Percentiles rank a stretch among this genome's conserved stretches.
phyloP scores from a whole-genome alignment of 2,797 vertebrate genomes.

The Simalia tracyae region DNA sequence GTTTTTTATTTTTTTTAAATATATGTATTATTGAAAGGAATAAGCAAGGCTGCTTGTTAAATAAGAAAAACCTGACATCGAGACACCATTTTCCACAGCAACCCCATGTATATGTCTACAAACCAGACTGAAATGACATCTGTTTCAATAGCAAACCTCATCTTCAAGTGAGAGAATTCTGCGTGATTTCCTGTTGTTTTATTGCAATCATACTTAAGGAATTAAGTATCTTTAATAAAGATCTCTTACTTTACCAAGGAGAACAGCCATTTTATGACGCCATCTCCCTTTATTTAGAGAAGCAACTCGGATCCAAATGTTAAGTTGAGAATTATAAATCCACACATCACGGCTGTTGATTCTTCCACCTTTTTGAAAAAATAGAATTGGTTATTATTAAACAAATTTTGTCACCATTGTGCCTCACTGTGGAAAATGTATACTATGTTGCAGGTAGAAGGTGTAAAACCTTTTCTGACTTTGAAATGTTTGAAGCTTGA shows the following conservation, averaged over 20 bases:
- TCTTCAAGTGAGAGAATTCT: constrained; percentile 30
- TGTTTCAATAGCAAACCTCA: constrained; percentile 31
- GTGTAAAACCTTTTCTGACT: not conserved
- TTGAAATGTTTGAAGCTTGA: not conserved
- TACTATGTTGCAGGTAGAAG: not conserved
- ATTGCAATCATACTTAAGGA: constrained; percentile 35
- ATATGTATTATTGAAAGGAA: not conserved
- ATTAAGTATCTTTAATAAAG: constrained; percentile 26
- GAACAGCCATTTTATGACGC: constrained; percentile 98
- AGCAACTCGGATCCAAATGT: constrained; percentile 98
- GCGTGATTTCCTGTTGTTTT: constrained; percentile 19
- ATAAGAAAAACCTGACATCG: not conserved
- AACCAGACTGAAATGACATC: constrained; percentile 39
- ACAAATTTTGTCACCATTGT: not conserved
- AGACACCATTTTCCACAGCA: not conserved
- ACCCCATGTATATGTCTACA: not conserved
- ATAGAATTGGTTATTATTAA: not conserved
- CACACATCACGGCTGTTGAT: constrained; percentile 98
- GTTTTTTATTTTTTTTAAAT: too few relatives aligned
- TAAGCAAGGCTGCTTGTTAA: not conserved
- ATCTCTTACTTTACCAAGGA: constrained; percentile 93
- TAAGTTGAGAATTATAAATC: constrained; percentile 99
- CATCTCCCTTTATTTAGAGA: constrained; percentile 98
- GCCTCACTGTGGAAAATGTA: not conserved
- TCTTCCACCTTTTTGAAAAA: constrained; percentile 85